Conservation (phyloP, 2,797 vertebrate species). For the Sardinella longiceps region DNA sequence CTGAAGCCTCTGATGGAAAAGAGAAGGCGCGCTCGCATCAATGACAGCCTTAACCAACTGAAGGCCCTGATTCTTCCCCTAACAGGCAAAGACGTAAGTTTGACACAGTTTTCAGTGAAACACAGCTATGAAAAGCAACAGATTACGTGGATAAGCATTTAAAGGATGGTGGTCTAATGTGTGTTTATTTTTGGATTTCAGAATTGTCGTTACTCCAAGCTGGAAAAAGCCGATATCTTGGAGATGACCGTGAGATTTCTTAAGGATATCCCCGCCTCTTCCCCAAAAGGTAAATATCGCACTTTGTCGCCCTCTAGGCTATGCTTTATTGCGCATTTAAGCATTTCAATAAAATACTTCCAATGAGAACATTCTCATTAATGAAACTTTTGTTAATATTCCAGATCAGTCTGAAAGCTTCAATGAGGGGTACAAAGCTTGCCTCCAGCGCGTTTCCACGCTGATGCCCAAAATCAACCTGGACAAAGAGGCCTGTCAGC, state of each 20-base stretch:
- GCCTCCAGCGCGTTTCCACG: constrained; percentile 76
- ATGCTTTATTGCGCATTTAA: background rate
- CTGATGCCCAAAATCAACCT: constrained; percentile 74
- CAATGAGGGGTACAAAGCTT: constrained; percentile 81
- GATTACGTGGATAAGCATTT: background rate
- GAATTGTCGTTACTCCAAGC: constrained; percentile 80
- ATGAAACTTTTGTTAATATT: constrained; percentile 38
- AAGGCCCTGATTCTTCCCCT: constrained; percentile 85
- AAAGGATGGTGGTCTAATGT: constrained; percentile 36
- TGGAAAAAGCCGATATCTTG: constrained; percentile 89
- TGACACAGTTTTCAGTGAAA: background rate
- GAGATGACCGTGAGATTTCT: constrained; percentile 91
- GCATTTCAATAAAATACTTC: background rate
- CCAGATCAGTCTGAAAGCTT: constrained; percentile 70
- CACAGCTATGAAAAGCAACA: background rate
- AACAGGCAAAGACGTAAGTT: constrained; percentile 82
- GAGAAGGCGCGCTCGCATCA: constrained; percentile 85
- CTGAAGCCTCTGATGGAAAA: constrained; percentile 85
- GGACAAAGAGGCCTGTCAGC: constrained; percentile 67
- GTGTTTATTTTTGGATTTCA: constrained; percentile 51
- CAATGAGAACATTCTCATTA: background rate
- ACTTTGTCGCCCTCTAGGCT: background rate
- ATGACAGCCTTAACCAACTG: constrained; percentile 82
- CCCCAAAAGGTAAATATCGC: constrained; percentile 68
- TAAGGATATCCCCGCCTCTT: constrained; percentile 68